Base-by-base conservation (phyloP, 1,140 invertebrate genomes). In the Yoshiicerus persimilis region DNA sequence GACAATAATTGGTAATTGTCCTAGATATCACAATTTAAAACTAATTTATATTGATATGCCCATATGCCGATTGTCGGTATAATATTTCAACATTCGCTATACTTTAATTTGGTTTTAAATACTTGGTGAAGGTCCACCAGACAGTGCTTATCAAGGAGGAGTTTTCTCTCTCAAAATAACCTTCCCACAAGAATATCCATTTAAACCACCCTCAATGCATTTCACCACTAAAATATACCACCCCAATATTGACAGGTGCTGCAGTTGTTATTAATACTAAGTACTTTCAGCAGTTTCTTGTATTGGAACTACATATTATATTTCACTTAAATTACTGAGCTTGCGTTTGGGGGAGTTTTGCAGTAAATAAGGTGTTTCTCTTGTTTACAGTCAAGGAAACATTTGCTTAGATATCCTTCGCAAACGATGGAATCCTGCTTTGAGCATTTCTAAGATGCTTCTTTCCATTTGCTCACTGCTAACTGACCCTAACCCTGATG, bases 141-240 rank as follows among this genome's bases (percentile, higher is more conserved):
- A 98, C 94, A 98, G 97, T 95, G 97, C 98, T 92, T 99, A 99
- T 93, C 97, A 99, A 95, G 98, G 98, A 92, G 98, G 98, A 92
- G 98, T 99, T 92, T 99, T 99, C 94, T 99, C 99, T 94, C 95
- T 99, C 95, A 99, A 97, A 93, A 99, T 99, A 94, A 97, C 98
- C 93, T 99, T 99, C 93, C 97, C 98, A 92, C 98, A 97, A 95
- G 98, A 99, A 93, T 99, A 99, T 94, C 98, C 98, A 91, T 99
- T 99, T 93, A 99, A 99, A 95, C 98, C 98, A 93, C 98, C 98
- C 92, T 98, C 99, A 96, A 95, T 99, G 93, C 97, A 97, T 93
- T 99, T 99, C 94, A 99, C 98, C 93, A 99, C 98, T 93, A 96
- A 97, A 95, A 99, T 99, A 93, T 99, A 99, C 95, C 98, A 99